Base-by-base conservation (phyloP, 2,797 vertebrate species). In the Podarcis siculus region DNA sequence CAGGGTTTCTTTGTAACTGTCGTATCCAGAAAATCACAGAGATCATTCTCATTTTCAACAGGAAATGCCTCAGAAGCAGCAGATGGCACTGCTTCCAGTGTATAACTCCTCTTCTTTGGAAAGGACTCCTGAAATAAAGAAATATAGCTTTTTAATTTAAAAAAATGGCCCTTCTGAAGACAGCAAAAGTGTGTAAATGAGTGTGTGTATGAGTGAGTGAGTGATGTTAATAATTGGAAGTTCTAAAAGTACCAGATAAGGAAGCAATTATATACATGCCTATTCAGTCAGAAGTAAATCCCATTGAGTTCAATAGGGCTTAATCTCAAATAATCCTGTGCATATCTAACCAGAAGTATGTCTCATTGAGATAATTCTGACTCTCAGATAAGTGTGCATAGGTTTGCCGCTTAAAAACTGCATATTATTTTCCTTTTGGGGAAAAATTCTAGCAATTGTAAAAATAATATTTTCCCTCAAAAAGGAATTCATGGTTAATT, bases 1-100 rank as follows among this genome's bases (percentile, higher is more conserved):
- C 98, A 98, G 87, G 98, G 98, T 89, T 99, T 99, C 94, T 98
- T 98, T 9, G 98, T 99, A 92, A 99, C 98, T 35, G 98, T 98
- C 81, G 97, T 97, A 86, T 98, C 98, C 95, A 98, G 94, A 0
- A 97, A 98, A 96, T 99, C 98, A 90, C 98, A 98, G 0, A 98
- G 97, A 95, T 97, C 98, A 95, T 97, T 98, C 95, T 98, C 98
- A 81, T 98, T 98, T 96, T 98, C 98, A 25, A 98, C 97, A 93
- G 97, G 94, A 96, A 98, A 97, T 88, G 97, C 97, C 73, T 99
- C 98, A 96, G 98, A 96, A 82, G 98, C 98, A 1, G 98, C 97
- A 90, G 98, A 98, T 37, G 98, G 92, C 90, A 97, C 89, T 27
- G 97, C 95, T 95, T 99, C 98, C 87, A 97, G 95, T 13, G 97